A percentile compares a stretch with the other conserved stretches of the same genome.
These are phyloP conservation scores for Heteromyza rotundicornis DNA, from an alignment of 2,888 invertebrate genomes.

Conservation along the genomic window DNA sequence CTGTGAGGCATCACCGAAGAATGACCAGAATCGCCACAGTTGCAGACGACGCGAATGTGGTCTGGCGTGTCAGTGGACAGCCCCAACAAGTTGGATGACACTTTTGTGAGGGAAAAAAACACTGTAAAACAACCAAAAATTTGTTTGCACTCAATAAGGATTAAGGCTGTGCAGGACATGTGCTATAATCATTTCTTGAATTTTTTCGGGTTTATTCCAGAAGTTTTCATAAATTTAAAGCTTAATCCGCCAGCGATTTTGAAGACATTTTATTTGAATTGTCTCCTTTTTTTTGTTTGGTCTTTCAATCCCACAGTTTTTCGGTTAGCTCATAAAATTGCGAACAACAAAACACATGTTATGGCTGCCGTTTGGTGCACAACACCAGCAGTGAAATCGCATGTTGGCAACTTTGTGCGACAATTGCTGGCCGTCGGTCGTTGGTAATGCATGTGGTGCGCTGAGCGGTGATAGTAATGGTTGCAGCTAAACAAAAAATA, in stretches of 20 bases:
- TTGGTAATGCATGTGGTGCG: not conserved
- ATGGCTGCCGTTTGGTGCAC: not conserved
- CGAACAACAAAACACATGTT: not conserved
- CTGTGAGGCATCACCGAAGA: slow-evolving; percentile 29
- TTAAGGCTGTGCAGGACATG: slow-evolving; percentile 29
- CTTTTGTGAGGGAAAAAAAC: slow-evolving; percentile 26
- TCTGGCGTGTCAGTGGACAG: slow-evolving; percentile 10
- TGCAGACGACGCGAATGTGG: slow-evolving; percentile 8
- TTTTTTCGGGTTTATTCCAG: not conserved
- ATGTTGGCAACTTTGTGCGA: not conserved
- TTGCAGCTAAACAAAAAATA: too few relatives aligned
- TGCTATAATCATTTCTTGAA: slow-evolving; percentile 19
- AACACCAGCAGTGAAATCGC: not conserved
- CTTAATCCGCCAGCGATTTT: slow-evolving; percentile 41
- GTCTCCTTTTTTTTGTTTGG: not conserved
- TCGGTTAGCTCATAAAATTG: too few relatives aligned
- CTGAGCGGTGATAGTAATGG: not conserved
- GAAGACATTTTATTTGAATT: not conserved
- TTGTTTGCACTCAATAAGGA: slow-evolving; percentile 54
- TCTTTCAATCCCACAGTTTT: too few relatives aligned
- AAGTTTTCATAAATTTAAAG: slow-evolving; percentile 47
- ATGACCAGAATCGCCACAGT: slow-evolving; percentile 5
- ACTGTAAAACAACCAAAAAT: slow-evolving; percentile 36
- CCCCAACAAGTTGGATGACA: slow-evolving; percentile 21
- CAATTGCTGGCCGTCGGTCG: not conserved